Evolutionary conservation across 2,797 vertebrate species (phyloP).

Genomic region (Labroides dimidiatus): DNA sequence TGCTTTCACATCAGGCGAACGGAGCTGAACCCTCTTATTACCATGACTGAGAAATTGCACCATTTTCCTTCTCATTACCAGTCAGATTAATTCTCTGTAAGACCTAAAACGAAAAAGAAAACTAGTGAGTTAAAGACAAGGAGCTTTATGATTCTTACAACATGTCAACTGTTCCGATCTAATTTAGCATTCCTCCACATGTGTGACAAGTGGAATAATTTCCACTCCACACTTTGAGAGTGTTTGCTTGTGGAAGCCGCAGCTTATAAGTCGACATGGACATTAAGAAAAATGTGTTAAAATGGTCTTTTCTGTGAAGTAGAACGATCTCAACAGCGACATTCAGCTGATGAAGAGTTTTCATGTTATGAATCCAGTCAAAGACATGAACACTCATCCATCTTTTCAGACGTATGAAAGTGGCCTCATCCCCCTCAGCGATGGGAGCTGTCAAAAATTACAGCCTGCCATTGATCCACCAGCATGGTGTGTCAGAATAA

Average conservation of each 20-base stretch:
- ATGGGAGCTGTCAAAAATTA: constrained; percentile 66
- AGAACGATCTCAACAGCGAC: background rate
- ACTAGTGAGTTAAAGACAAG: background rate
- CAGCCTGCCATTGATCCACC: constrained; percentile 61
- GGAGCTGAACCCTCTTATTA: constrained; percentile 10
- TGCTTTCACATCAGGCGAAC: background rate
- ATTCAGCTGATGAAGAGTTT: constrained; percentile 15
- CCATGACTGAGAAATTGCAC: constrained; percentile 13
- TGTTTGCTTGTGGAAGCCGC: background rate
- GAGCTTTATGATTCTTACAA: background rate
- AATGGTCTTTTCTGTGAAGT: background rate
- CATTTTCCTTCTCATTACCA: constrained; percentile 14
- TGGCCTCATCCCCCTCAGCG: constrained; percentile 17
- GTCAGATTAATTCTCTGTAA: constrained; percentile 20
- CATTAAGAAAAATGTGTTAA: constrained; percentile 3
- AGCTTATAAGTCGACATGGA: background rate
- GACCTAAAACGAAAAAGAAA: constrained; percentile 20
- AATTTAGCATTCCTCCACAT: constrained; percentile 9
- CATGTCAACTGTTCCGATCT: constrained; percentile 16
- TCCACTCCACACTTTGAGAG: background rate
- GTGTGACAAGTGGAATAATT: constrained; percentile 19
- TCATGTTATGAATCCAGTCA: constrained; percentile 16
- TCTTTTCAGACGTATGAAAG: constrained; percentile 46
- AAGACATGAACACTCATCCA: constrained; percentile 6
- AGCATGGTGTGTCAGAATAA: constrained; percentile 29